Evolutionary conservation across 2,888 invertebrate genomes (phyloP).

Genomic region (Buathra laborator): DNA sequence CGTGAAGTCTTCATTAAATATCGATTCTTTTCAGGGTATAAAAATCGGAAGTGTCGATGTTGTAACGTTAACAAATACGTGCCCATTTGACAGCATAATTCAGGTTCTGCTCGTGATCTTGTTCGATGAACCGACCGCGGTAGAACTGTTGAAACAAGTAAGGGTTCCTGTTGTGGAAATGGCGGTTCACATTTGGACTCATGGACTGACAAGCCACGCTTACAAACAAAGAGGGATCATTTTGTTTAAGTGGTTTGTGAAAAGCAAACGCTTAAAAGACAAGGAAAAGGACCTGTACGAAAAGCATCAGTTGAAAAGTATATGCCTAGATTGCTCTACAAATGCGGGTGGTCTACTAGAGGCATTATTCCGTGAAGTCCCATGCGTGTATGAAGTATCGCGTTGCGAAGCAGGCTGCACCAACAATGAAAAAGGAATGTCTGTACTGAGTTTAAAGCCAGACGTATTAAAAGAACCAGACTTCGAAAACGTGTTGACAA

Average conservation of each 20-base stretch:
- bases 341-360: background rate
- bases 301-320: slow-evolving; percentile 1
- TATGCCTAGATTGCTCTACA: slow-evolving; percentile 1
- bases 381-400: slow-evolving; percentile 7
- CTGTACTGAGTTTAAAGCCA: background rate
- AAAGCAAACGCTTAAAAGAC: background rate
- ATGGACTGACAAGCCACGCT: slow-evolving; percentile 7
- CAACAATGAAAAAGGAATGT: background rate
- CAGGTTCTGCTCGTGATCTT: background rate
- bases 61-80: background rate
- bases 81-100: slow-evolving; percentile 17
- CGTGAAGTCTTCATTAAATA: slow-evolving; percentile 3
- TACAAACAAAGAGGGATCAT: background rate
- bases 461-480: background rate
- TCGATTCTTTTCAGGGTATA: background rate
- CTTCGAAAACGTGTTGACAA: background rate
- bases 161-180: background rate
- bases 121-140: slow-evolving; percentile 9
- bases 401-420: slow-evolving; percentile 4
- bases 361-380: background rate
- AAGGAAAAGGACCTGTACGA: background rate
- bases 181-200: background rate
- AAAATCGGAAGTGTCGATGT: background rate
- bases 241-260: background rate
- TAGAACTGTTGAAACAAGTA: background rate